A percentile compares a stretch with the other conserved stretches of the same genome.
phyloP scores from a whole-genome alignment of 2,888 invertebrate genomes.

The Epistrophe eligans region DNA sequence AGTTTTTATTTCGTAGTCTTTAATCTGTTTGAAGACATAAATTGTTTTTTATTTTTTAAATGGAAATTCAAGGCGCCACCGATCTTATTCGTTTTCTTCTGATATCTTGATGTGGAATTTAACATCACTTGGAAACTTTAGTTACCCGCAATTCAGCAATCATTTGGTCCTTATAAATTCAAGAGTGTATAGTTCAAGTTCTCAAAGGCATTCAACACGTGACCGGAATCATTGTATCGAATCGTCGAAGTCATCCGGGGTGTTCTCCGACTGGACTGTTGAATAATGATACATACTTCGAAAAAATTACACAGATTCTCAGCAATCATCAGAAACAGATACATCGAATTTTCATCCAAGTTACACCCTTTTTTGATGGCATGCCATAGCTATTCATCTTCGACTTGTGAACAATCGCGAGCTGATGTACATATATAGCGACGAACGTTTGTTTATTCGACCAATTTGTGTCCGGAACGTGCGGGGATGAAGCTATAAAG shows the following conservation, averaged over 20 bases:
- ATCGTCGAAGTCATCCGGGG: slow-evolving; percentile 59
- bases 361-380: slow-evolving; percentile 3
- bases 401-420: slow-evolving; percentile 18
- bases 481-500: not conserved
- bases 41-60: not conserved
- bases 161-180: slow-evolving; percentile 20
- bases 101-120: not conserved
- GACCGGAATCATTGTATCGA: slow-evolving; percentile 47
- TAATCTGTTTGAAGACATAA: not conserved
- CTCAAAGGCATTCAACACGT: slow-evolving; percentile 51
- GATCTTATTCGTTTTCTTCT: not conserved
- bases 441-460: slow-evolving; percentile 64
- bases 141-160: slow-evolving; percentile 46
- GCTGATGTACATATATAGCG: too few relatives aligned
- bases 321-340: slow-evolving; percentile 5
- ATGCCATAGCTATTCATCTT: slow-evolving; percentile 40
- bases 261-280: slow-evolving; percentile 35
- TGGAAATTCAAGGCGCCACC: not conserved
- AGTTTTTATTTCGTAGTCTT: not conserved
- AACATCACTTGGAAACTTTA: not conserved
- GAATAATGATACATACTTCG: slow-evolving; percentile 52
- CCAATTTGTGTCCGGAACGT: slow-evolving; percentile 67
- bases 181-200: slow-evolving; percentile 11
- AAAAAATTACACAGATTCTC: slow-evolving; percentile 60
- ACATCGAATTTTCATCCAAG: not conserved